phyloP scores from a whole-genome alignment of 2,113 vertebrate genomes.

The Furnarius figulus region DNA sequence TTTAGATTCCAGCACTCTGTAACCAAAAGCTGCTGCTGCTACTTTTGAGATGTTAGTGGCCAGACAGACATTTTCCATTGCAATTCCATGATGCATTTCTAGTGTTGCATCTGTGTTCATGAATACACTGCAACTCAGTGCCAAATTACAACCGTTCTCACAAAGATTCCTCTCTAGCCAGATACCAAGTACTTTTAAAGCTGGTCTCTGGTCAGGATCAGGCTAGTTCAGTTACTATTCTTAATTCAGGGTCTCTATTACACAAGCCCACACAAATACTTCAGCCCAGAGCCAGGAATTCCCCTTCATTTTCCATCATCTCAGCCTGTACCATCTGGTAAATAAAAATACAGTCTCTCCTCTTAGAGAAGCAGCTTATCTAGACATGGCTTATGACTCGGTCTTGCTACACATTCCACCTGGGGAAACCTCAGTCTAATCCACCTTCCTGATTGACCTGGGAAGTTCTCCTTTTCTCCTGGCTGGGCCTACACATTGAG shows the following conservation, averaged over 20 bases:
- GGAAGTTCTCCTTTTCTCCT: neutral
- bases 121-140: neutral
- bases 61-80: neutral
- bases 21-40: neutral
- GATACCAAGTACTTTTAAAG: neutral
- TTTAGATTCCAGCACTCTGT: accelerated
- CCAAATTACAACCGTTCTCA: neutral
- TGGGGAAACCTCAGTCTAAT: neutral
- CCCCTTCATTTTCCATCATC: neutral
- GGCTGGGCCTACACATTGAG: accelerated
- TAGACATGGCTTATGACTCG: neutral
- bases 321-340: neutral
- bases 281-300: neutral
- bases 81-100: neutral
- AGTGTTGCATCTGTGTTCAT: neutral
- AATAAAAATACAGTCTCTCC: neutral
- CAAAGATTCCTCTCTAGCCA: neutral
- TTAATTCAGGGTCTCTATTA: neutral
- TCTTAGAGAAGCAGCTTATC: neutral
- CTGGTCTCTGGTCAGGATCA: neutral
- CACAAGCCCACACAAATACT: neutral
- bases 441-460: neutral
- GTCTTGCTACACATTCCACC: neutral
- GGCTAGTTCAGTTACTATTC: neutral
- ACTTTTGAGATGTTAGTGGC: neutral